Conservation (phyloP, 2,888 invertebrate genomes). For the Molorchus minor region DNA sequence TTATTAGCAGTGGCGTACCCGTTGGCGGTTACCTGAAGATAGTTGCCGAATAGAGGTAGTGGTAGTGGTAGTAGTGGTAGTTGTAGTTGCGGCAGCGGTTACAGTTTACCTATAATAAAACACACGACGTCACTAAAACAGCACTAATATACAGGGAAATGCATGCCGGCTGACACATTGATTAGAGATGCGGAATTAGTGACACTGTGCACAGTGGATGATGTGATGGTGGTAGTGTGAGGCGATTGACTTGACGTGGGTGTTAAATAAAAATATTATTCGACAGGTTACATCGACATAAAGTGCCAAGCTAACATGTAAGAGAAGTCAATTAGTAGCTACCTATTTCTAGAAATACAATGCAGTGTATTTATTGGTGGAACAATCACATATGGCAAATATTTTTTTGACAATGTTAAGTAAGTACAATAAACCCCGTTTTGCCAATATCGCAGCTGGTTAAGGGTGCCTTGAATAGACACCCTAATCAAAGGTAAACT, state of each 20-base stretch:
- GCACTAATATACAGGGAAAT: slow-evolving; percentile 11
- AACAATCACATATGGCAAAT: no score
- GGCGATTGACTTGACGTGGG: not conserved
- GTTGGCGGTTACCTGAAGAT: slow-evolving; percentile 51
- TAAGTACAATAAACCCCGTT: no score
- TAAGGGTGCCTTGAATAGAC: no score
- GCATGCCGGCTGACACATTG: slow-evolving; percentile 9
- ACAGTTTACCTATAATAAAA: slow-evolving; percentile 61
- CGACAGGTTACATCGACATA: slow-evolving; percentile 9
- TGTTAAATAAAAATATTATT: slow-evolving; percentile 7
- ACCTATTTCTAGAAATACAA: no score
- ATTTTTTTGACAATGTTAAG: no score
- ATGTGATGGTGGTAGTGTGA: slow-evolving; percentile 1
- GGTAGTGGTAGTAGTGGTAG: slow-evolving; percentile 43
- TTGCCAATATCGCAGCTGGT: no score
- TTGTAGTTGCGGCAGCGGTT: slow-evolving; percentile 56
- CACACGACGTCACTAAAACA: slow-evolving; percentile 38
- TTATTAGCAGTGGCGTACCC: slow-evolving; percentile 33
- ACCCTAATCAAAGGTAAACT: no score
- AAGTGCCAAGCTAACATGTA: slow-evolving; percentile 13
- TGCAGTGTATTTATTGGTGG: no score
- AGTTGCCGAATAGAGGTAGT: slow-evolving; percentile 46
- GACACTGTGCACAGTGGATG: slow-evolving; percentile 14
- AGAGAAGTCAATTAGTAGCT: not conserved
- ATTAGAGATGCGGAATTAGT: slow-evolving; percentile 16